These are phyloP conservation scores for Neomorphus geoffroyi DNA, from an alignment of 2,797 vertebrate species.

Conservation along the genomic window DNA sequence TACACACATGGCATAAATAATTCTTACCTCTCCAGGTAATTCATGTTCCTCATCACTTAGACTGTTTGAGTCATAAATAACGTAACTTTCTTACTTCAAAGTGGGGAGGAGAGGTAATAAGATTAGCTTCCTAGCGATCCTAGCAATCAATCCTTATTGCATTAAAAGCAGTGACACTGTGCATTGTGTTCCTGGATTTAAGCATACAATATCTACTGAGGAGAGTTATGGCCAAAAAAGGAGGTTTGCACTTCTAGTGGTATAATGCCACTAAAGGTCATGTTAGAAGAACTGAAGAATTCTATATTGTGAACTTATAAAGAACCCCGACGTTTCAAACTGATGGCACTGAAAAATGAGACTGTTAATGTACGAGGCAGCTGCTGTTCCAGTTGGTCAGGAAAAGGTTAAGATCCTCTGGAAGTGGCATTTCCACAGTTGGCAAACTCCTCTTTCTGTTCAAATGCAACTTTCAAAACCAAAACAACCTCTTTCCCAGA, in stretches of 20 bases:
- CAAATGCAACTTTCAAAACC: conserved; percentile 45
- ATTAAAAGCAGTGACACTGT: background rate
- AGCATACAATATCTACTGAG: background rate
- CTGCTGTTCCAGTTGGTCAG: background rate
- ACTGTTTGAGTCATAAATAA: background rate
- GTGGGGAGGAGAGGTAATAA: background rate
- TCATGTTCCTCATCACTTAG: background rate
- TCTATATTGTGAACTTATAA: background rate
- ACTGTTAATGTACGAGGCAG: background rate
- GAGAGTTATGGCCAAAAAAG: background rate
- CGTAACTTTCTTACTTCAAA: background rate
- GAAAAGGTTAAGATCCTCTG: conserved; percentile 64
- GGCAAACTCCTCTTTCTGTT: conserved; percentile 65
- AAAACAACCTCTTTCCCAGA: conserved; percentile 56
- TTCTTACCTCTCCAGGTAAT: background rate
- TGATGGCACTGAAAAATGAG: background rate
- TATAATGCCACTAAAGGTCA: background rate
- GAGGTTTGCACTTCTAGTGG: background rate
- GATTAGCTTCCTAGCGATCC: background rate
- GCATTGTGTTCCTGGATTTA: background rate
- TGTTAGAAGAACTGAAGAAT: background rate
- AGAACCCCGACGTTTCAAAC: background rate
- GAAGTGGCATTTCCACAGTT: conserved; percentile 42
- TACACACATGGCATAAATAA: background rate
- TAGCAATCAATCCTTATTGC: background rate